phyloP scores from a whole-genome alignment of 2,113 vertebrate species.

The Hippolais icterina region DNA sequence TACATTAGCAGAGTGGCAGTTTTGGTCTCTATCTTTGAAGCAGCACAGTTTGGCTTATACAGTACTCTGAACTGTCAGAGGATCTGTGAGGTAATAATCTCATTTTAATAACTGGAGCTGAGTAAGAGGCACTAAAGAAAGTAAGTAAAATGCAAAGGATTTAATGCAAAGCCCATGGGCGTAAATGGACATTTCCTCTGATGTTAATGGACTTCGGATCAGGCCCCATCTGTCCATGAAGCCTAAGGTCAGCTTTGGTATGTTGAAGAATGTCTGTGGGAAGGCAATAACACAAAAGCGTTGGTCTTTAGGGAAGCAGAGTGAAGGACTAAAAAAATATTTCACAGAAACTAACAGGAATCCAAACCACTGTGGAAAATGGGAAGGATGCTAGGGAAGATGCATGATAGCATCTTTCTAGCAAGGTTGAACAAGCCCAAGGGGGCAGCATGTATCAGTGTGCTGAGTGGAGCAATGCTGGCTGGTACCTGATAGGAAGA shows the following conservation, averaged over 20 bases:
- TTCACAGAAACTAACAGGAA: not conserved
- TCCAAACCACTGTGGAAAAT: not conserved
- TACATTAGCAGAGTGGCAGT: not conserved
- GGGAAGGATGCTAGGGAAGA: not conserved
- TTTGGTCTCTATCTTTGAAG: not conserved
- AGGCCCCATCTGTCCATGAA: not conserved
- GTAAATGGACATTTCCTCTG: slow-evolving; percentile 19
- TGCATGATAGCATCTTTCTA: not conserved
- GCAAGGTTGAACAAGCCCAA: not conserved
- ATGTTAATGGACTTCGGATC: slow-evolving; percentile 29
- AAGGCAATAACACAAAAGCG: not conserved
- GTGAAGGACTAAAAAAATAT: not conserved
- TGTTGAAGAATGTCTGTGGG: slow-evolving; percentile 10
- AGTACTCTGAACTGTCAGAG: not conserved
- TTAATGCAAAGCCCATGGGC: not conserved
- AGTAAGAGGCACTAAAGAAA: slow-evolving; percentile 45
- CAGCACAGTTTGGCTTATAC: not conserved
- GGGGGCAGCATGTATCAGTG: not conserved
- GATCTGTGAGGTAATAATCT: slow-evolving; percentile 34
- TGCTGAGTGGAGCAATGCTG: not conserved
- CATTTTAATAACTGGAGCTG: slow-evolving; percentile 36
- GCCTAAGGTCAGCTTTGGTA: not conserved
- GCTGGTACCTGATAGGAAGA: not conserved
- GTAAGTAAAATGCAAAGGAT: slow-evolving; percentile 27
- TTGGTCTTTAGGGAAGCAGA: not conserved